Conservation (phyloP, 2,888 invertebrate genomes). For the Volucella inanis region DNA sequence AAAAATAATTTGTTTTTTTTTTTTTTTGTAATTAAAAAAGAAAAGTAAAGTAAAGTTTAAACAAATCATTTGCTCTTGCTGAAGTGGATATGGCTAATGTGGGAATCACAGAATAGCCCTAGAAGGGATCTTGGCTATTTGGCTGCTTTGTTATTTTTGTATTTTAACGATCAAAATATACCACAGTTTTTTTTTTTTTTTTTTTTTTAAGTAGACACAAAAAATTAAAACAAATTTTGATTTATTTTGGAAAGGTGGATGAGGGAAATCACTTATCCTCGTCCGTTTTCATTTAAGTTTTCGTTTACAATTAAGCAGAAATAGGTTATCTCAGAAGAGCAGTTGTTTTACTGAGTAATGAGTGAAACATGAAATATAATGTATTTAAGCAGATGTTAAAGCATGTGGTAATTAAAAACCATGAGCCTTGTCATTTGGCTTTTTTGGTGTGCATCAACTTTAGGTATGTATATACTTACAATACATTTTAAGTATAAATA, state of each 20-base stretch:
- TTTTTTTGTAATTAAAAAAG: not conserved
- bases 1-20: not conserved
- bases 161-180: not conserved
- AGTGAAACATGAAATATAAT: no score
- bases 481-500: no score
- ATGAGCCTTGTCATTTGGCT: no score
- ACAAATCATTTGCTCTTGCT: no score
- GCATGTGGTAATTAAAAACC: no score
- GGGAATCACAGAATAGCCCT: slow-evolving; percentile 4
- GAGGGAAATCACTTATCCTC: not conserved
- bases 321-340: not conserved
- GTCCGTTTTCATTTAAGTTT: not conserved
- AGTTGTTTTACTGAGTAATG: no score
- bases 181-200: slow-evolving; percentile 21
- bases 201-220: slow-evolving; percentile 6
- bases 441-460: no score
- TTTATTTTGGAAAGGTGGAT: not conserved
- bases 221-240: not conserved
- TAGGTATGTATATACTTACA: no score
- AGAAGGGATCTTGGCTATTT: not conserved
- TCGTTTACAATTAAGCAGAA: not conserved
- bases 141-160: not conserved
- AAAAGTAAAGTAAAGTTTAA: no score
- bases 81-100: not conserved
- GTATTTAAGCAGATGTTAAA: no score